Percentiles rank a stretch among this genome's conserved stretches.
Evolutionary conservation across 2,113 vertebrate species (phyloP).

Genomic region (Trachemys scripta): DNA sequence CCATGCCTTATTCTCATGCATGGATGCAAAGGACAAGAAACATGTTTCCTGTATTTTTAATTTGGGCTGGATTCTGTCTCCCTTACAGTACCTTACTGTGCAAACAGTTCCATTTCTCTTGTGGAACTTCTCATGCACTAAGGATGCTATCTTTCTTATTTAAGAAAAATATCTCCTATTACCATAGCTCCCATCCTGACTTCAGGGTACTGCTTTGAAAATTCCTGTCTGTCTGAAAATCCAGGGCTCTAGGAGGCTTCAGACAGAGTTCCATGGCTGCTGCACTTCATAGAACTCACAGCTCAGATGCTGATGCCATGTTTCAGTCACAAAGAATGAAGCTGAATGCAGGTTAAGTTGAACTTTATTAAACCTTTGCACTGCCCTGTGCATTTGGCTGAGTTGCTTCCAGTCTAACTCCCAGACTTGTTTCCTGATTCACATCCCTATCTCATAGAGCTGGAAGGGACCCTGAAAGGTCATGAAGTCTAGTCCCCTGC

Average conservation of each 20-base stretch:
- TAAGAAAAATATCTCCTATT: neutral
- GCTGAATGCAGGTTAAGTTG: neutral
- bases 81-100: neutral
- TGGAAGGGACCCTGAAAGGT: too few species aligned
- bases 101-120: neutral
- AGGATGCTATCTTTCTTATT: neutral
- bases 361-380: neutral
- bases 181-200: neutral
- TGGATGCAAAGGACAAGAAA: slow-evolving; percentile 8
- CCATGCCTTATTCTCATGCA: neutral
- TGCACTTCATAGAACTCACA: neutral
- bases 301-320: neutral
- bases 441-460: too few species aligned
- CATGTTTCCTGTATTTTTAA: neutral
- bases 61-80: neutral
- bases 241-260: neutral
- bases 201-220: neutral
- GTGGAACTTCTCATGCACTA: neutral
- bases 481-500: too few species aligned
- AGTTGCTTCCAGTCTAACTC: neutral
- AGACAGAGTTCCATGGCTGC: neutral
- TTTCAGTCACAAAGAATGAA: neutral
- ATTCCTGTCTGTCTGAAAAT: neutral
- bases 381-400: neutral
- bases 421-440: neutral